Evolutionary conservation across 2,888 invertebrate genomes (phyloP).

Genomic region (Heliconius charithonia): DNA sequence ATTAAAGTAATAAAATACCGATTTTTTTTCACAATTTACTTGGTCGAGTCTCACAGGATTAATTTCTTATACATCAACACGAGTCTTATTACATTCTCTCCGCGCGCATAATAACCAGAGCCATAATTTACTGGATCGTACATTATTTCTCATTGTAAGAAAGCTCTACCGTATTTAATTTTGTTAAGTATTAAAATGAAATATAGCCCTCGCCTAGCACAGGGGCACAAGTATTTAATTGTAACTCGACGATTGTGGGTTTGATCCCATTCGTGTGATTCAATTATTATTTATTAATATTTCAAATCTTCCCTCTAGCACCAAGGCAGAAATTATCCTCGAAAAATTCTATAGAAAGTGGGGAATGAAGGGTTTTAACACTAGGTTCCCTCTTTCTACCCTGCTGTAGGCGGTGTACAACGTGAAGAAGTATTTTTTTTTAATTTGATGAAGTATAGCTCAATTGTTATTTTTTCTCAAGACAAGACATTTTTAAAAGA

Average conservation of each 20-base stretch:
- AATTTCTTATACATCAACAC: conserved; percentile 32
- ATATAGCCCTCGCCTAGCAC: neutral
- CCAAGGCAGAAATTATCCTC: too few relatives aligned
- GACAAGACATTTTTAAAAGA: neutral
- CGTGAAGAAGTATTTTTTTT: too few relatives aligned
- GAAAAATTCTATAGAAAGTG: too few relatives aligned
- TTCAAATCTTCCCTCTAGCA: too few relatives aligned
- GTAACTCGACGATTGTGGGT: too few relatives aligned
- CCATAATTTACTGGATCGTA: conserved; percentile 18
- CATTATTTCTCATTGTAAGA: conserved; percentile 1
- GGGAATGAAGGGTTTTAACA: too few relatives aligned
- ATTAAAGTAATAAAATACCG: neutral
- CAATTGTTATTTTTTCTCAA: neutral
- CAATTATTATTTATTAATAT: too few relatives aligned
- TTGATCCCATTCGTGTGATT: too few relatives aligned
- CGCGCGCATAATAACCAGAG: conserved; percentile 24
- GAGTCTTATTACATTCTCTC: conserved; percentile 23
- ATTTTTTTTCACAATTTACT: neutral
- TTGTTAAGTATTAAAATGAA: conserved; percentile 16
- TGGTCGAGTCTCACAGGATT: conserved; percentile 19
- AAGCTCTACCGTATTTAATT: conserved; percentile 7
- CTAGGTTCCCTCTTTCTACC: too few relatives aligned
- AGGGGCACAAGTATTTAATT: too few relatives aligned
- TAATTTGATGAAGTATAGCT: neutral
- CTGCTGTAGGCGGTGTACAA: too few relatives aligned